Evolutionary conservation across 1,140 invertebrate genomes (phyloP), one percentile per base, ranked within the genome.

Genomic region (Hyles vespertilio): DNA sequence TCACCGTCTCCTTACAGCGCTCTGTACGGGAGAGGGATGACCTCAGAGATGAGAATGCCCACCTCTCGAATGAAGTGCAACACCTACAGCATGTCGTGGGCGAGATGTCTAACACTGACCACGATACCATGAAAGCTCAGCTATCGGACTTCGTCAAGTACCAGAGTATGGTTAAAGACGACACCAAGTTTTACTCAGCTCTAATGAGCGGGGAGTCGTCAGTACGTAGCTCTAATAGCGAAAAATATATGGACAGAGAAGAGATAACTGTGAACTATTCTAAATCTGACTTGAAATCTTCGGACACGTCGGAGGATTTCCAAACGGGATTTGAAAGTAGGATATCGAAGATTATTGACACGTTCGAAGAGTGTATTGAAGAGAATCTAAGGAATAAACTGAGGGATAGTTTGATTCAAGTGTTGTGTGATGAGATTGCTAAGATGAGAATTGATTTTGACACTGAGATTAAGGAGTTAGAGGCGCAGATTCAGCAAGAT

Each of bases 61-160:
- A 90, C 48, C 91, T 94, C 2, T 90, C 89, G 51, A 85, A 89
- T 1, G 93, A 95, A 72, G 91, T 94, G 11, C 85, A 91, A 1
- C 81, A 91, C 10, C 69, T 94, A 11, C 91, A 93, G 34, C 89
- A 91, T 58, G 81, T 90, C 50, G 76, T 93, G 0, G 90, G 86
- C 22, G 91, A 93, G 53, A 89, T 87, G 1, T 79, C 92, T 0
- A 74, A 69, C 0, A 79, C 81, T 0, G 83, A 90, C 1, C 87
- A 83, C 34, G 91, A 92, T 5, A 90, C 79, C 3, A 86, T 84
- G 50, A 81, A 79, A 79, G 69, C 70, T 53, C 77, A 84, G 74
- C 47, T 90, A 58, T 80, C 87, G 3, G 84, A 90, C 61, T 88
- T 84, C 55, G 66, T 84, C 0, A 87, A 89, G 70, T 84, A 89